Percentiles rank a stretch among this genome's conserved stretches.
These are phyloP conservation scores for Bostrychus sinensis DNA, from an alignment of 2,113 vertebrate genomes.

Conservation along the genomic window DNA sequence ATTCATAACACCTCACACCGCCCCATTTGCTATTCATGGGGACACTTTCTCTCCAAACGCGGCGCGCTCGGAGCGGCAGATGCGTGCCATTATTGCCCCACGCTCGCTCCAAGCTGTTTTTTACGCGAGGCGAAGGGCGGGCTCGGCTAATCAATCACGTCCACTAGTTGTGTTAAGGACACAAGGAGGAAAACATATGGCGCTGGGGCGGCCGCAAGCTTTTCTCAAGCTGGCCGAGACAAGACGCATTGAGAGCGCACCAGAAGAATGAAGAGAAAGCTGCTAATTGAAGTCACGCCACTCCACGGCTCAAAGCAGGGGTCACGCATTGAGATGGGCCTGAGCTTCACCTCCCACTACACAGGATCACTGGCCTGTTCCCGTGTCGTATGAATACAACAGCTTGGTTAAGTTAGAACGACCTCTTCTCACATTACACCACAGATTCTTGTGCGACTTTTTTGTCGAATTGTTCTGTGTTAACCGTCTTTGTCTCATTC, in stretches of 20 bases:
- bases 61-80: conserved; percentile 74
- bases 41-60: conserved; percentile 67
- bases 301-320: conserved; percentile 57
- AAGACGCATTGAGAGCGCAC: conserved; percentile 63
- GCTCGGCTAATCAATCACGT: conserved; percentile 83
- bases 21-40: conserved; percentile 83
- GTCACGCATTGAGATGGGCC: conserved; percentile 48
- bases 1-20: conserved; percentile 81
- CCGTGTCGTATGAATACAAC: conserved; percentile 2
- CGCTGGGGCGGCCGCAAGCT: conserved; percentile 62
- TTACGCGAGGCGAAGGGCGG: conserved; percentile 72
- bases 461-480: not conserved
- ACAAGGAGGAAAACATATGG: conserved; percentile 80
- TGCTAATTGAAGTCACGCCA: conserved; percentile 78
- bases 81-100: conserved; percentile 75
- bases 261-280: conserved; percentile 58
- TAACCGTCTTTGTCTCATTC: not conserved
- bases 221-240: conserved; percentile 66
- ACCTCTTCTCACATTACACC: not conserved
- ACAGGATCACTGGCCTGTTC: conserved; percentile 6
- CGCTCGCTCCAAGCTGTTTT: conserved; percentile 76
- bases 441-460: conserved; percentile 1
- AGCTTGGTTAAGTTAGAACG: conserved; percentile 8
- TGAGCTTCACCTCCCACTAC: conserved; percentile 29
- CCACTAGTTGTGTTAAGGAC: conserved; percentile 80